These are phyloP conservation scores for Corythoichthys haematopterus DNA, from an alignment of 2,113 vertebrate genomes.

Conservation along the genomic window DNA sequence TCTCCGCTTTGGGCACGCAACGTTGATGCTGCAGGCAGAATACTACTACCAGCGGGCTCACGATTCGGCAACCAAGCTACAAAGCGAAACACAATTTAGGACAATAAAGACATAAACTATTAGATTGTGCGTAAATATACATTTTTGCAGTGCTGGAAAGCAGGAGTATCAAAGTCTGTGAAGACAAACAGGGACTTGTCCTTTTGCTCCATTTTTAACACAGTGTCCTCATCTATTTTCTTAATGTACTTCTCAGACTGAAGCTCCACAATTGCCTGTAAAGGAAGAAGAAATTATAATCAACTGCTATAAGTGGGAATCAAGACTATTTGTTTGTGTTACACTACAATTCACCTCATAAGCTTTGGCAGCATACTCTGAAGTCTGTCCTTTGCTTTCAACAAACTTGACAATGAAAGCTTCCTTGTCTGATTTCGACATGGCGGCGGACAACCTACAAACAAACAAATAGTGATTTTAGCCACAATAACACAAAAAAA, in stretches of 20 bases:
- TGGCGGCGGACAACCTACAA: slow-evolving; percentile 58
- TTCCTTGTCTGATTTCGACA: slow-evolving; percentile 74
- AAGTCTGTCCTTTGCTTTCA: slow-evolving; percentile 66
- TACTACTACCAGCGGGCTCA: slow-evolving; percentile 90
- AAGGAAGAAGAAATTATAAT: slow-evolving; percentile 16
- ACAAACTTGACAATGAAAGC: slow-evolving; percentile 89
- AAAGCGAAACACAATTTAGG: not conserved
- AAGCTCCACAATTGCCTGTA: slow-evolving; percentile 88
- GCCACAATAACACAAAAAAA: not conserved
- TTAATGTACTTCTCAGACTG: slow-evolving; percentile 90
- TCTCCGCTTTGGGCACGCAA: slow-evolving; percentile 88
- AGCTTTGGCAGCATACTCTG: slow-evolving; percentile 78
- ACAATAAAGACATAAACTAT: not conserved
- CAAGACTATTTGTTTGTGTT: not conserved
- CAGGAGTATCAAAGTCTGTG: slow-evolving; percentile 79
- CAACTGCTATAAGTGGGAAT: not conserved
- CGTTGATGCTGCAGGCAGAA: slow-evolving; percentile 86
- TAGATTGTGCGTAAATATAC: slow-evolving; percentile 49
- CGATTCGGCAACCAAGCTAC: slow-evolving; percentile 89
- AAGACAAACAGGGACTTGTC: slow-evolving; percentile 93
- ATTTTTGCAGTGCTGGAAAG: slow-evolving; percentile 85
- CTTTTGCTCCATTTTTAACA: slow-evolving; percentile 78
- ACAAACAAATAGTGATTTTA: not conserved
- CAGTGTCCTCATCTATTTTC: slow-evolving; percentile 76
- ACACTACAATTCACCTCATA: slow-evolving; percentile 77